Conservation (phyloP, 2,888 invertebrate genomes). For the Blera fallax region DNA sequence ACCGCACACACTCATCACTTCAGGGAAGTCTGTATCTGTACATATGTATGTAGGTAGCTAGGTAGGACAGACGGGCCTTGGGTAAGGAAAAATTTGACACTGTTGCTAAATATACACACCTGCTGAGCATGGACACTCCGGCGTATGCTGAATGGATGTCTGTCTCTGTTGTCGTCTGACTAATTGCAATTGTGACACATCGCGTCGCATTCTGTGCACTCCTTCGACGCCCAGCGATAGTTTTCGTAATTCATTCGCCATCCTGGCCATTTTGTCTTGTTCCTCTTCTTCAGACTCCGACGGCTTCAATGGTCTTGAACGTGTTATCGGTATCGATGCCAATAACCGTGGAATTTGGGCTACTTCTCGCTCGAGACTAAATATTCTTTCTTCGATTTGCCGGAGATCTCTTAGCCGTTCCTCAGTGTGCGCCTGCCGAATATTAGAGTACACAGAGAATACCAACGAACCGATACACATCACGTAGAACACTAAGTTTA, state of each 20-base stretch:
- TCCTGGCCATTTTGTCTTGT: no score
- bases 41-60: no score
- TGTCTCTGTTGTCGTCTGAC: slow-evolving; percentile 80
- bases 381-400: slow-evolving; percentile 81
- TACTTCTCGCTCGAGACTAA: slow-evolving; percentile 77
- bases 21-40: slow-evolving; percentile 42
- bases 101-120: slow-evolving; percentile 82
- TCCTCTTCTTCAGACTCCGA: slow-evolving; percentile 52
- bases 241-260: slow-evolving; percentile 77
- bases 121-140: slow-evolving; percentile 88
- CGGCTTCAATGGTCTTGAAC: neutral
- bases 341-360: slow-evolving; percentile 62
- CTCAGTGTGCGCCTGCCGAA: slow-evolving; percentile 80
- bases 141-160: slow-evolving; percentile 74
- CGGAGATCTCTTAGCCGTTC: slow-evolving; percentile 79
- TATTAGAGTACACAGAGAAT: slow-evolving; percentile 80
- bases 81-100: slow-evolving; percentile 56
- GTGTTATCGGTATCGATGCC: slow-evolving; percentile 53
- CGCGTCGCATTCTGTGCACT: slow-evolving; percentile 81
- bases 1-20: slow-evolving; percentile 49
- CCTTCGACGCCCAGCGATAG: slow-evolving; percentile 78
- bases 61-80: slow-evolving; percentile 37
- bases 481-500: slow-evolving; percentile 80
- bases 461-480: slow-evolving; percentile 81
- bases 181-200: slow-evolving; percentile 81